Evolutionary conservation across 2,113 vertebrate genomes (phyloP).

Genomic region (Telmatochromis sp.): DNA sequence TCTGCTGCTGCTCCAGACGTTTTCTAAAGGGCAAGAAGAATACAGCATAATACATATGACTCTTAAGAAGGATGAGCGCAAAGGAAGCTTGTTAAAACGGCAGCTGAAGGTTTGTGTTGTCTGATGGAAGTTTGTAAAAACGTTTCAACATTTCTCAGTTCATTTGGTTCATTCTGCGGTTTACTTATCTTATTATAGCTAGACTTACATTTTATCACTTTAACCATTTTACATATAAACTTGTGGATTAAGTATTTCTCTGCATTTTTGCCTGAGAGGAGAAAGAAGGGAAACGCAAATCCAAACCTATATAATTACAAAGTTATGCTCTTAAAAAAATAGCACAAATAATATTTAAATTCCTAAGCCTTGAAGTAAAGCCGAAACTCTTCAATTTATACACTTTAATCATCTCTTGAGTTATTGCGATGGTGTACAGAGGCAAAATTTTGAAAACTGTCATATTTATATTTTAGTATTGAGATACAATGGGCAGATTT

Average conservation of each 20-base stretch:
- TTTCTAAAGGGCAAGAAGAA: slow-evolving; percentile 57
- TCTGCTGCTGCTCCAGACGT: slow-evolving; percentile 93
- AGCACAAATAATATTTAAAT: neutral
- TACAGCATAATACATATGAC: neutral
- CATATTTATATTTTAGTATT: neutral
- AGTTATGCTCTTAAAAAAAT: neutral
- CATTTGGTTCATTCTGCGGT: neutral
- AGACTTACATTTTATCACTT: neutral
- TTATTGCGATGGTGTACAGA: neutral
- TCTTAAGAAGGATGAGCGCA: neutral
- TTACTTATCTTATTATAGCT: neutral
- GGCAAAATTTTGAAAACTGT: neutral
- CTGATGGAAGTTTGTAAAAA: neutral
- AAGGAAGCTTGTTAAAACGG: neutral
- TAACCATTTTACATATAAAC: neutral
- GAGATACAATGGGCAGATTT: neutral
- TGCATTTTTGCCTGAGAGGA: neutral
- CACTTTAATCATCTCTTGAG: neutral
- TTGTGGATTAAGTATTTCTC: neutral
- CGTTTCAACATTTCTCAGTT: neutral
- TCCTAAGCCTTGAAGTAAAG: neutral
- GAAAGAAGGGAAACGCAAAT: neutral
- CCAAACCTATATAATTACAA: neutral
- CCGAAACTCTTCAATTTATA: neutral
- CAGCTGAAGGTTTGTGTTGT: neutral